phyloP scores from a whole-genome alignment of 1,140 invertebrate species.

The Drosophila ironensis region DNA sequence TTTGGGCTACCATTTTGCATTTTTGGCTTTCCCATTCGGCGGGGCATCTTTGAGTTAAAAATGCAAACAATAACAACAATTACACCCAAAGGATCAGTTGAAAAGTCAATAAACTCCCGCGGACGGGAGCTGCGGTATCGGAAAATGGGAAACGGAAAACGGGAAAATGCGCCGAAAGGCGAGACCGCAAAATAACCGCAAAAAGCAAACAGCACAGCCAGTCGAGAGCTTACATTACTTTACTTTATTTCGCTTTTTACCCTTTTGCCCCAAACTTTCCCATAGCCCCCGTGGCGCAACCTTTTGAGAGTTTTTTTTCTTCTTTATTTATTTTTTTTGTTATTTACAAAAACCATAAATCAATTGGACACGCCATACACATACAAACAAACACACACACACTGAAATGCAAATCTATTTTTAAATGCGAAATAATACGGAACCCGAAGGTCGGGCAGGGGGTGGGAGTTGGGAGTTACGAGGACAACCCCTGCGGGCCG shows the following conservation, averaged over 20 bases:
- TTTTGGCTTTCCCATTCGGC: background rate
- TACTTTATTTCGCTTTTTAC: background rate
- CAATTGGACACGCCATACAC: constrained; percentile 76
- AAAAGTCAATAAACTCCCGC: constrained; percentile 69
- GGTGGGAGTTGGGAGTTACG: background rate
- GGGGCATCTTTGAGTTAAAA: constrained; percentile 24
- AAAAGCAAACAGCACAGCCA: constrained; percentile 53
- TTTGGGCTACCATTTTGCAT: background rate
- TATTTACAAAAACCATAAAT: constrained; percentile 81
- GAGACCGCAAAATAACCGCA: constrained; percentile 74
- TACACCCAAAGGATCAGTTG: constrained; percentile 79
- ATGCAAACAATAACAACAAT: constrained; percentile 74
- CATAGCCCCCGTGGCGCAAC: constrained; percentile 48
- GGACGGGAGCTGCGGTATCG: constrained; percentile 16
- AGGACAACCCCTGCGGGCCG: constrained; percentile 59
- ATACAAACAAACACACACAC: constrained; percentile 30
- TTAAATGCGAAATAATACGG: constrained; percentile 80
- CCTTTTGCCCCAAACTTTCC: background rate
- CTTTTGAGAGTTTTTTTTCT: constrained; percentile 52
- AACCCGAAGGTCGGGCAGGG: constrained; percentile 8
- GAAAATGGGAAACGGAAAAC: constrained; percentile 6
- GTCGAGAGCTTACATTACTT: constrained; percentile 20
- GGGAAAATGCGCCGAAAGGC: constrained; percentile 48
- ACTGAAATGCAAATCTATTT: constrained; percentile 81
- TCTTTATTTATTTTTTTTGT: constrained; percentile 43